phyloP scores from a whole-genome alignment of 1,140 invertebrate species.

The Pristionchus pacificus region DNA sequence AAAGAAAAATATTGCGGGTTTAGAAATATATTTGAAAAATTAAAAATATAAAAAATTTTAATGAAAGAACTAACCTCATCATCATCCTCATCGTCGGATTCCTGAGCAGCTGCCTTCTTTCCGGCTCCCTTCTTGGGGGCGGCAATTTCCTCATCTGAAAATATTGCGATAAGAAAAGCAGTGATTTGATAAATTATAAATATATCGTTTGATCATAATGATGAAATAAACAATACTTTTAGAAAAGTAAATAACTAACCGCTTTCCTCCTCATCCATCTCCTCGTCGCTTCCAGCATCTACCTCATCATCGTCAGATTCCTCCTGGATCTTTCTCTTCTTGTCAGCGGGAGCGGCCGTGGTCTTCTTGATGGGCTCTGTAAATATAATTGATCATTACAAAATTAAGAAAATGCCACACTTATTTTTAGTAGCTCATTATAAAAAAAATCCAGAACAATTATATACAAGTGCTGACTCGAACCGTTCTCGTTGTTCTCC shows the following conservation, averaged over 20 bases:
- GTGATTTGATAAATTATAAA: background rate
- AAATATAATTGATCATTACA: background rate
- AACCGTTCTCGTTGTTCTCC: conserved; percentile 3
- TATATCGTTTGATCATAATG: too few species aligned
- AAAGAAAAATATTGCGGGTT: background rate
- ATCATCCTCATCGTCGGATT: conserved; percentile 20
- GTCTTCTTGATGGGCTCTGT: conserved; percentile 12
- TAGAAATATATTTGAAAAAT: too few species aligned
- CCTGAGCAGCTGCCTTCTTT: conserved; percentile 10
- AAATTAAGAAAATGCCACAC: background rate
- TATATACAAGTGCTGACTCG: background rate
- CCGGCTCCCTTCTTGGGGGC: background rate
- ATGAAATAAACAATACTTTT: too few species aligned
- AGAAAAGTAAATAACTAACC: background rate
- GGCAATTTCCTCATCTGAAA: background rate
- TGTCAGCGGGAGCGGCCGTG: conserved; percentile 13
- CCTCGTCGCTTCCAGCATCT: background rate
- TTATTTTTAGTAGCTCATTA: too few species aligned
- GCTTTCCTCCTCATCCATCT: background rate
- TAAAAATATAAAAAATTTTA: background rate
- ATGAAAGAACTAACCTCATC: conserved; percentile 2
- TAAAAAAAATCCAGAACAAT: background rate
- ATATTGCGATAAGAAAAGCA: background rate
- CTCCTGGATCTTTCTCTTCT: background rate
- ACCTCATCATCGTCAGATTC: conserved; percentile 15